phyloP scores from a whole-genome alignment of 2,113 vertebrate genomes.

The Vireo altiloquus region DNA sequence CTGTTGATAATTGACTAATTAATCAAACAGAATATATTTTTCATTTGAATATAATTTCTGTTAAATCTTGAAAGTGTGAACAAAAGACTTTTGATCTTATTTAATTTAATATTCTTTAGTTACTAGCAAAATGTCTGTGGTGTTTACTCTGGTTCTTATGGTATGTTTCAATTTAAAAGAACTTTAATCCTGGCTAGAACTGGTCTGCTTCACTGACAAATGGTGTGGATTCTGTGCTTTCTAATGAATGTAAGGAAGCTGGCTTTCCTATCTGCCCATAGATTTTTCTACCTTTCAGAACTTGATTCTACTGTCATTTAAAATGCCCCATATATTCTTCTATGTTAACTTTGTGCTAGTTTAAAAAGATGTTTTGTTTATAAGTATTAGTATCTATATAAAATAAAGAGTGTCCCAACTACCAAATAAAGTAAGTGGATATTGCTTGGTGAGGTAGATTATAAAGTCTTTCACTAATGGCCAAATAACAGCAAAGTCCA shows the following conservation, averaged over 20 bases:
- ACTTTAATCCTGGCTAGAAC: neutral
- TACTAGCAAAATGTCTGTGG: neutral
- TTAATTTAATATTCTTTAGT: neutral
- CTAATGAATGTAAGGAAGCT: neutral
- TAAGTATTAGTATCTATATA: neutral
- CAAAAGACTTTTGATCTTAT: neutral
- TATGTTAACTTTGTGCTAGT: neutral
- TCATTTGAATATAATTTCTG: neutral
- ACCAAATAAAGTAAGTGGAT: neutral
- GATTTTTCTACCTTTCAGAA: neutral
- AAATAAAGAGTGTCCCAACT: neutral
- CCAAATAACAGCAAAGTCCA: neutral
- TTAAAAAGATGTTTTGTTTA: neutral
- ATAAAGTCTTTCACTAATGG: neutral
- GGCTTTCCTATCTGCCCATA: neutral
- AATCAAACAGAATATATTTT: neutral
- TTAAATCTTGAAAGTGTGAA: neutral
- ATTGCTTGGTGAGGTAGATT: neutral
- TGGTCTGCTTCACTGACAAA: neutral
- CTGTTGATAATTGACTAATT: neutral
- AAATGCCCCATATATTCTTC: neutral
- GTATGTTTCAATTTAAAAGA: neutral
- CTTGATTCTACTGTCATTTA: neutral
- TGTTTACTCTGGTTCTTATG: neutral
- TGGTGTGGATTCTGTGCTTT: neutral